Base-by-base conservation (phyloP, 35 echinoderm and acorn worm species). In the Heliocidaris tuberculata region DNA sequence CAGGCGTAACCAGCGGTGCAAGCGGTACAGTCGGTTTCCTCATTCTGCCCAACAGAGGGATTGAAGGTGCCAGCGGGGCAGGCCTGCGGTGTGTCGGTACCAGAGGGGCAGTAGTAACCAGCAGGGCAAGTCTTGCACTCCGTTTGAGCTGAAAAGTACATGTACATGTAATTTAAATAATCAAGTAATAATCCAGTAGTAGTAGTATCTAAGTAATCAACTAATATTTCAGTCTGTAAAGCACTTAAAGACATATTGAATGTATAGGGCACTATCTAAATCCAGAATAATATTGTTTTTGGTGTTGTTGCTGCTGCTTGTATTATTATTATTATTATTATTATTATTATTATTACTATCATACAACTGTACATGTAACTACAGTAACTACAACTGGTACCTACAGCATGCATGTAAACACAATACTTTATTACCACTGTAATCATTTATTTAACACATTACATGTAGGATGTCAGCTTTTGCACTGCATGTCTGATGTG, bases 51-150 rank as follows among this genome's bases (percentile, higher is more conserved):
- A 12, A 94, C 94, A 11, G 48, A 90, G 4, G 97, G 95, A 86
- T 97, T 97, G 59, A 97, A 99, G 12, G 98, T 99, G 2, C 98
- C 98, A 32, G 94, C 93, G 1, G 97, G 96, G 86, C 98, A 99
- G 5, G 98, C 60, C 88, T 93, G 93, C 0, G 98, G 98, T 13
- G 98, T 96, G 94, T 99, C 95, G 27, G 94, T 96, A 27, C 98
- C 98, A 0, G 71, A 65, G 1, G 94, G 60, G 54, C 96, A 99
- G 91, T 97, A 97, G 86, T 97, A 96, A 13, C 98, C 98, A 16
- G 95, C 96, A 32, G 96, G 98, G 90, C 98, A 99, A 21, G 94
- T 90, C 96, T 97, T 96, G 95, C 98, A 99, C 60, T 92, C 95
- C 21, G 96, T 95, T 56, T 93, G 49, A 32, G 98, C 96, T 94